These are phyloP conservation scores for Syndactyla subalaris DNA, from an alignment of 2,797 vertebrate genomes.

Conservation along the genomic window DNA sequence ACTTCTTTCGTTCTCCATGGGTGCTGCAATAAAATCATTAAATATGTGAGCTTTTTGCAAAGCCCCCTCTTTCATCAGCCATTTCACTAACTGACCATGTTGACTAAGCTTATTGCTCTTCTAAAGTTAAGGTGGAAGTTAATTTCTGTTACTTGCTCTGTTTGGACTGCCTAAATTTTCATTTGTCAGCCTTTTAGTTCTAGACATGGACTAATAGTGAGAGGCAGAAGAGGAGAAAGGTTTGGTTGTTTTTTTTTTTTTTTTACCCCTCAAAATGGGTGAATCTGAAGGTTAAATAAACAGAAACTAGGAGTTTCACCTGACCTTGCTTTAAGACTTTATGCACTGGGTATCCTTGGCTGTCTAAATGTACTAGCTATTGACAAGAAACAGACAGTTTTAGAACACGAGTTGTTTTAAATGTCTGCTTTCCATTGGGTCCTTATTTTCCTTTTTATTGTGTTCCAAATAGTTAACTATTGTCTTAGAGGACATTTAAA, in stretches of 20 bases:
- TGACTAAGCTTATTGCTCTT: background rate
- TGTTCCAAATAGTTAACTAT: background rate
- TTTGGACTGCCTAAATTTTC: background rate
- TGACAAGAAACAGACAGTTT: background rate
- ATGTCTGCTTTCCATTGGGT: background rate
- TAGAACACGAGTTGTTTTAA: background rate
- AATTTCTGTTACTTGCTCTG: background rate
- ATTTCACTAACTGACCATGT: background rate
- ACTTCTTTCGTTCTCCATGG: background rate
- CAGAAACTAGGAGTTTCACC: background rate
- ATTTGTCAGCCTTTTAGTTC: background rate
- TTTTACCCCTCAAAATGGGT: background rate
- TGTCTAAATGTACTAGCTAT: background rate
- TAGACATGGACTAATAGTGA: background rate
- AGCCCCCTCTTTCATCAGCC: background rate
- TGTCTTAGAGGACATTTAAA: background rate
- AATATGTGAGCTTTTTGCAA: background rate
- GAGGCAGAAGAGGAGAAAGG: background rate
- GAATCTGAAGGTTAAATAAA: background rate
- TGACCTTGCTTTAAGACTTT: background rate
- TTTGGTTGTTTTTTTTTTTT: rapidly evolving
- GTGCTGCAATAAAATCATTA: background rate
- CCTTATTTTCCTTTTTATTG: background rate
- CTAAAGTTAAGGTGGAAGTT: background rate
- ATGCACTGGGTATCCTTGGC: background rate